Percentiles rank a stretch among this genome's conserved stretches.
Conservation (phyloP, 2,113 vertebrate species). For the Pterophyllum scalare region DNA sequence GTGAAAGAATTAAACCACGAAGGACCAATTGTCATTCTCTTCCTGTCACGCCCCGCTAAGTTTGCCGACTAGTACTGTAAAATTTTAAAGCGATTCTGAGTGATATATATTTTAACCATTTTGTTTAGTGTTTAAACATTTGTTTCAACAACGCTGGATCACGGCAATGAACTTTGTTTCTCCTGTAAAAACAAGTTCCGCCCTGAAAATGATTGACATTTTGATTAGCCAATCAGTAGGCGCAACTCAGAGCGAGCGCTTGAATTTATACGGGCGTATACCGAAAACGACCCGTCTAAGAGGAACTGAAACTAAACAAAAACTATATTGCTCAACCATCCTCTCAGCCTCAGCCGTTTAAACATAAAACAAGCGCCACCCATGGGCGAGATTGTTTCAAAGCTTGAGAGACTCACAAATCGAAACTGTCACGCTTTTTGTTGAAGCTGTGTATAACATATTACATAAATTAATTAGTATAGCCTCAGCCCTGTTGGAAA, state of each 20-base stretch:
- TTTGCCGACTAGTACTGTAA: not conserved
- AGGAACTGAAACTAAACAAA: not conserved
- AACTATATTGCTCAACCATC: not conserved
- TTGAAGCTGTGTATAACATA: not conserved
- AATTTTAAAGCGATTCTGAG: not conserved
- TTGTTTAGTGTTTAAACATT: rapidly evolving
- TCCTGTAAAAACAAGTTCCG: not conserved
- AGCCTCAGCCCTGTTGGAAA: not conserved
- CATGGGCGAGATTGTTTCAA: not conserved
- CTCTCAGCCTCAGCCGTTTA: not conserved
- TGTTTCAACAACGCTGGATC: not conserved
- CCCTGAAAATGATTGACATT: slow-evolving; percentile 49
- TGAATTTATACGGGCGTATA: not conserved
- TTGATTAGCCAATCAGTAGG: slow-evolving; percentile 36
- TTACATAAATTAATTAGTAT: not conserved
- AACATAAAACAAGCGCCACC: slow-evolving; percentile 11
- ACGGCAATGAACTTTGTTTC: not conserved
- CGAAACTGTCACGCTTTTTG: not conserved
- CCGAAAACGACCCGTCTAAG: not conserved
- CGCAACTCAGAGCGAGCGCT: not conserved
- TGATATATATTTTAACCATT: rapidly evolving
- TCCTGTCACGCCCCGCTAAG: slow-evolving; percentile 29
- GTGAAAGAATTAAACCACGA: not conserved
- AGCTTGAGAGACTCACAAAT: not conserved
- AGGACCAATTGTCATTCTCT: slow-evolving; percentile 67